Conservation (phyloP, 2,113 vertebrate genomes). For the Thinocorus orbignyianus region DNA sequence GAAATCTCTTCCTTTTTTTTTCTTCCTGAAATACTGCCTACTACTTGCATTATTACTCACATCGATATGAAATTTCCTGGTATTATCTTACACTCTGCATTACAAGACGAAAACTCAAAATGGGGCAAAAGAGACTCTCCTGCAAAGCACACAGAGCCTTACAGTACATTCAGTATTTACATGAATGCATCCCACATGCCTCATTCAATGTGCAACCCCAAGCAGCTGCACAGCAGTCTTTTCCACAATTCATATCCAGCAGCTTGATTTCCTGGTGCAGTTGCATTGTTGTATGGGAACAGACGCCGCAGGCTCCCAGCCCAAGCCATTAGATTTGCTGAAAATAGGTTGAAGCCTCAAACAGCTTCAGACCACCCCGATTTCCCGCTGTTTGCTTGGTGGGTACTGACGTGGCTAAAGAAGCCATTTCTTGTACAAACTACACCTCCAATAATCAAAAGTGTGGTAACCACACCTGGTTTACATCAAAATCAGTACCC, state of each 20-base stretch:
- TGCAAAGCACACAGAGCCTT: background rate
- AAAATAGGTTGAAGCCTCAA: constrained; percentile 5
- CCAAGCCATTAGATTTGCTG: background rate
- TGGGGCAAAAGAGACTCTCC: background rate
- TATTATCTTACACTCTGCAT: background rate
- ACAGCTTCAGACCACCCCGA: background rate
- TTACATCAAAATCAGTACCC: background rate
- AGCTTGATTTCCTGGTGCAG: constrained; percentile 29
- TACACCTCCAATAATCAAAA: background rate
- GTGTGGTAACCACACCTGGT: background rate
- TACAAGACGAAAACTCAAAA: background rate
- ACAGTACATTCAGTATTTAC: background rate
- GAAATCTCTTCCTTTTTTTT: background rate
- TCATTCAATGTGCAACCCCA: background rate
- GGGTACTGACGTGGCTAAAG: background rate
- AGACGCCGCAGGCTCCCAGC: background rate
- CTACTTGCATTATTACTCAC: background rate
- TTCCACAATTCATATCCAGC: constrained; percentile 18
- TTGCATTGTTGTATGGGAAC: constrained; percentile 26
- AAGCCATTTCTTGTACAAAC: background rate
- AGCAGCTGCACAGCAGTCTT: constrained; percentile 42
- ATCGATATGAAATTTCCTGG: rapidly evolving
- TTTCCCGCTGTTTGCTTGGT: background rate
- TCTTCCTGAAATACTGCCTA: background rate
- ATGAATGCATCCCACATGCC: constrained; percentile 18